A percentile compares a stretch with the other conserved stretches of the same genome.
Evolutionary conservation across 1,140 invertebrate genomes (phyloP).

Genomic region (Drosophila punjabiensis): DNA sequence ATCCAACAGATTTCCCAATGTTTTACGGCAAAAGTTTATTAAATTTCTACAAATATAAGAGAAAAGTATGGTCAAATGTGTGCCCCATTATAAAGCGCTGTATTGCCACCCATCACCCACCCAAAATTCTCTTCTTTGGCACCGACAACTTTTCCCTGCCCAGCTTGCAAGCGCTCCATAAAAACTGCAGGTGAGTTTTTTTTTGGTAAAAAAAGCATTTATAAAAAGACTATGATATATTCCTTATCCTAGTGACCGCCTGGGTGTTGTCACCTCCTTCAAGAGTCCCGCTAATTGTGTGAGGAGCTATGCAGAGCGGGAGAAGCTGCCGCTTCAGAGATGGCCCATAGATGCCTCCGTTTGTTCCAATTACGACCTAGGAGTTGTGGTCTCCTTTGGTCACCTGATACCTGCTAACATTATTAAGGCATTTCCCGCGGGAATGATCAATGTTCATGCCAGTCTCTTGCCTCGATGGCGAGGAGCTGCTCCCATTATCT

Average conservation of each 20-base stretch:
- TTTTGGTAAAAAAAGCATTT: background rate
- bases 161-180: constrained; percentile 87
- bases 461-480: constrained; percentile 96
- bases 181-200: constrained; percentile 82
- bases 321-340: constrained; percentile 86
- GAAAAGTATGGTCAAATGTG: constrained; percentile 45
- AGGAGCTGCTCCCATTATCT: constrained; percentile 89
- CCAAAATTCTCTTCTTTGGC: constrained; percentile 88
- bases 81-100: constrained; percentile 1
- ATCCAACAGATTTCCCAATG: constrained; percentile 56
- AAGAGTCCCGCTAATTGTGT: constrained; percentile 87
- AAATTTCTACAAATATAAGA: constrained; percentile 63
- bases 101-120: constrained; percentile 11
- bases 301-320: constrained; percentile 67
- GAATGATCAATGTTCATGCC: constrained; percentile 96
- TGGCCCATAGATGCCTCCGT: constrained; percentile 87
- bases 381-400: constrained; percentile 91
- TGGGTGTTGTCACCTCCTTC: constrained; percentile 88
- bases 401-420: constrained; percentile 89
- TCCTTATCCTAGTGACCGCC: background rate
- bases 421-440: constrained; percentile 89
- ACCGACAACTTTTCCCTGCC: constrained; percentile 89
- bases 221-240: background rate
- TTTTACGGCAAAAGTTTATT: constrained; percentile 49
- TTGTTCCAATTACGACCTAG: constrained; percentile 87